Base-by-base conservation (phyloP, 2,113 vertebrate species). In the Oreochromis spilurus region DNA sequence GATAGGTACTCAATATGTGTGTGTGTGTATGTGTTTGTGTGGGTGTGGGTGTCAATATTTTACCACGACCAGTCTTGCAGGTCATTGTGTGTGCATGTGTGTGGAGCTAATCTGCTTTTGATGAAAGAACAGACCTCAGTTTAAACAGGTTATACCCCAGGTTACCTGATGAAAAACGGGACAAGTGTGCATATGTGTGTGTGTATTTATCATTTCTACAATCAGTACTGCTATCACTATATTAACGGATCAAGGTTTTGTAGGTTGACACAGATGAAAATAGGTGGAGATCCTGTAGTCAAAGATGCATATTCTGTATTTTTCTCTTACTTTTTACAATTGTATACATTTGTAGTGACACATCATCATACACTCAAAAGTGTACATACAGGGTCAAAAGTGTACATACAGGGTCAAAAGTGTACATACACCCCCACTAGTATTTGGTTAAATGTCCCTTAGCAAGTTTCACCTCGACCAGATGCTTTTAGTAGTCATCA, bases 1-100 rank as follows among this genome's bases (percentile, higher is more conserved):
- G 70, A 57, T 31, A 34, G 79, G 10, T 87, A 70, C 86, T 92
- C 91, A 83, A 78, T 89, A 9, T 60, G 6, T 78, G 82, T 82
- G 80, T 45, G n/a, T 11, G 19, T 21, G 19, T n/a, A 8, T n/a
- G 50, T 52, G 48, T 53, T 19, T 53, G 52, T 10, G 52, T 53
- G n/a, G n/a, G 14, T 16, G 45, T 7, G 45, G 45, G 21, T 72
- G 38, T 72, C 65, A 72, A 26, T 72, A 40, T 26, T 45, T 72
- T 26, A 26, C 38, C 67, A 72, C 16, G 13, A 72, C 40, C 38
- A 72, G 36, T 72, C 67, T 26, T 45, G 67, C 67, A 70, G 38
- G 7, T 70, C 65, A 70, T 40, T 13, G 19, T 67, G 19, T 38
- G 31, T 13, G 34, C 14, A 12, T 65, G 60, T 38, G 34, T 21